Percentiles rank a stretch among this genome's conserved stretches.
These are phyloP conservation scores for Micropoecilia bifurca DNA, from an alignment of 2,797 vertebrate genomes.

Conservation along the genomic window DNA sequence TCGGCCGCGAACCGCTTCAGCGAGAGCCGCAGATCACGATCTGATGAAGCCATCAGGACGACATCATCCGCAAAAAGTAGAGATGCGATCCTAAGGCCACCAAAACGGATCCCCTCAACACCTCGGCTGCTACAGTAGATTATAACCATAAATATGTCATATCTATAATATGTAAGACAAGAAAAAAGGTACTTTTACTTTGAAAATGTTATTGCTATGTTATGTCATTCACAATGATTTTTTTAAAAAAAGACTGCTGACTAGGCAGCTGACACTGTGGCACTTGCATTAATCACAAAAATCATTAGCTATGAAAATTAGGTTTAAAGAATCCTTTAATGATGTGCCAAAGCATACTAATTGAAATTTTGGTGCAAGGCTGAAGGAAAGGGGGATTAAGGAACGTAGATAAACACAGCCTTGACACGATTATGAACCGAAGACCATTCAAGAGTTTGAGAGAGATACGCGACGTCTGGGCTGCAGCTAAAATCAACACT, in stretches of 20 bases:
- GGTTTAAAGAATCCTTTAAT: not conserved
- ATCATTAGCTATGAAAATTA: too few species aligned
- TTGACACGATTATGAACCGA: not conserved
- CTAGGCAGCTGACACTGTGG: not conserved
- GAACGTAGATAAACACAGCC: not conserved
- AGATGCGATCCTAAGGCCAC: too few species aligned
- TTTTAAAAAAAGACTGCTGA: not conserved
- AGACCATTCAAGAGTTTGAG: not conserved
- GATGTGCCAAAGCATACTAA: not conserved
- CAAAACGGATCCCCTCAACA: too few species aligned
- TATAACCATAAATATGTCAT: not conserved
- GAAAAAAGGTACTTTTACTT: not conserved
- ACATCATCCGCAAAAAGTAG: too few species aligned
- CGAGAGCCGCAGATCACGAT: too few species aligned
- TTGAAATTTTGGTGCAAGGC: not conserved
- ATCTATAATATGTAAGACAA: not conserved
- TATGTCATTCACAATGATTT: not conserved
- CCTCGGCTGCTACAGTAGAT: too few species aligned
- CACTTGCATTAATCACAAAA: not conserved
- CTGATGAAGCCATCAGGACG: too few species aligned
- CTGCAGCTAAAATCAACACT: not conserved
- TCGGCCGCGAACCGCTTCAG: too few species aligned
- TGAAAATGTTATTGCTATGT: not conserved
- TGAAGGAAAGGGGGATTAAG: not conserved
- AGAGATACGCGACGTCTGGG: not conserved